phyloP scores from a whole-genome alignment of 2,888 invertebrate species.

The Zelleria hepariella region DNA sequence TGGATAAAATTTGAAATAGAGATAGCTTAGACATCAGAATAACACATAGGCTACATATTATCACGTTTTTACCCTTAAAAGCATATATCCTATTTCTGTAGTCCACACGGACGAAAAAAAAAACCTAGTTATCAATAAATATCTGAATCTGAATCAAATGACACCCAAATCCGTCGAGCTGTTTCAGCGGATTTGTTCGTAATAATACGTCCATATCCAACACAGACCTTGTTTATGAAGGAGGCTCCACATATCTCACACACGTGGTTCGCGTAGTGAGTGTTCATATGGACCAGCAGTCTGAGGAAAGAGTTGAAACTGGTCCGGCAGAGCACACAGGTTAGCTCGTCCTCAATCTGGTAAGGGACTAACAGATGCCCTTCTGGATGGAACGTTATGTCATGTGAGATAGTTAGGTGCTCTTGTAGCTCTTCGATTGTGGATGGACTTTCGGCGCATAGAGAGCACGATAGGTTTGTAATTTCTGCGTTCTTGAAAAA shows the following conservation, averaged over 20 bases:
- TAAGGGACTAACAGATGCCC: slow-evolving; percentile 33
- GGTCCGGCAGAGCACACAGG: slow-evolving; percentile 26
- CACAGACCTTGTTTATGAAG: slow-evolving; percentile 28
- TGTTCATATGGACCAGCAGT: slow-evolving; percentile 35
- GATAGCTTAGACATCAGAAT: too few relatives aligned
- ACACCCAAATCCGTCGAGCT: too few relatives aligned
- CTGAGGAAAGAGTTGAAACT: slow-evolving; percentile 27
- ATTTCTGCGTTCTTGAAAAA: slow-evolving; percentile 36
- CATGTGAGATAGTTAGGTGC: slow-evolving; percentile 29
- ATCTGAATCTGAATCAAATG: too few relatives aligned
- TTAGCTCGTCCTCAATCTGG: slow-evolving; percentile 22
- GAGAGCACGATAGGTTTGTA: slow-evolving; percentile 29
- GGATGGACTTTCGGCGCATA: slow-evolving; percentile 22
- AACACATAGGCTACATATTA: too few relatives aligned
- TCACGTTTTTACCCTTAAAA: too few relatives aligned
- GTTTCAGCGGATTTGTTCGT: too few relatives aligned
- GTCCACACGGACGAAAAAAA: too few relatives aligned
- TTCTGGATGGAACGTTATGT: slow-evolving; percentile 21
- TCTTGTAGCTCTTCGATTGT: slow-evolving; percentile 22
- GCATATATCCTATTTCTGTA: too few relatives aligned
- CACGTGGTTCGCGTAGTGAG: slow-evolving; percentile 31
- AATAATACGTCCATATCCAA: too few relatives aligned
- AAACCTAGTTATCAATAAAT: too few relatives aligned
- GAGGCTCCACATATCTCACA: slow-evolving; percentile 35
- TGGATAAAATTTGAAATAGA: too few relatives aligned